Percentiles rank a stretch among this genome's conserved stretches.
These are phyloP conservation scores for Lamprotornis superbus DNA, from an alignment of 2,113 vertebrate genomes.

Conservation along the genomic window DNA sequence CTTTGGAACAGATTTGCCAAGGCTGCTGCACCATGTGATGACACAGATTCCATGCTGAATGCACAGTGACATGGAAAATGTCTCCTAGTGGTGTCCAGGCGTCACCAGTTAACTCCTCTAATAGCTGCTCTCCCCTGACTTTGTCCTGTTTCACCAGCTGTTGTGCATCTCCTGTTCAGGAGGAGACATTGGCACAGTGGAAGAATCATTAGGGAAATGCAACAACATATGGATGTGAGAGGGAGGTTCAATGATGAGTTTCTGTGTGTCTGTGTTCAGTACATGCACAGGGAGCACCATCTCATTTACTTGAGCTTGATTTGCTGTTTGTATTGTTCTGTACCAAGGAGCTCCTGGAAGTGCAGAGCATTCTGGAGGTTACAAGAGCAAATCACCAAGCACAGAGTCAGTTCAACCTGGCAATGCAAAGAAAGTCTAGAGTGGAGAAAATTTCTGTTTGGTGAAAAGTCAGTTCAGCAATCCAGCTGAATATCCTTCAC, in stretches of 20 bases:
- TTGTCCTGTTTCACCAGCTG: conserved; percentile 70
- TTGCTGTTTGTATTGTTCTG: neutral
- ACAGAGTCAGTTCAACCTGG: neutral
- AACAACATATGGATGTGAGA: conserved; percentile 8
- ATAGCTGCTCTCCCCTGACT: conserved; percentile 51
- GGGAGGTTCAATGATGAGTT: neutral
- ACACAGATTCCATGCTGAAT: conserved; percentile 57
- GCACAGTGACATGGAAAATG: conserved; percentile 62
- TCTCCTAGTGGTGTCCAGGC: conserved; percentile 57
- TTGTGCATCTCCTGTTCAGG: conserved; percentile 44
- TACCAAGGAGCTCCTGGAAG: neutral
- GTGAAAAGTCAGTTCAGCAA: neutral
- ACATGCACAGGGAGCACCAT: neutral
- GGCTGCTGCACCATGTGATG: conserved; percentile 49
- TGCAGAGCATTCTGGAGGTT: neutral
- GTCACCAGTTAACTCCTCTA: conserved; percentile 58
- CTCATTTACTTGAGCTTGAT: neutral
- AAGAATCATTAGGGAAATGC: conserved; percentile 33
- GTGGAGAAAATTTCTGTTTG: neutral
- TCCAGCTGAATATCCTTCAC: neutral
- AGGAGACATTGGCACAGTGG: conserved; percentile 22
- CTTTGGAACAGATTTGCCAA: conserved; percentile 38
- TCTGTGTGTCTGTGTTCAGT: neutral
- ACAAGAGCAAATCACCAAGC: neutral
- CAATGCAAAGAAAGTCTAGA: neutral